phyloP scores from a whole-genome alignment of 2,888 invertebrate genomes.

The Cheilosia urbana region DNA sequence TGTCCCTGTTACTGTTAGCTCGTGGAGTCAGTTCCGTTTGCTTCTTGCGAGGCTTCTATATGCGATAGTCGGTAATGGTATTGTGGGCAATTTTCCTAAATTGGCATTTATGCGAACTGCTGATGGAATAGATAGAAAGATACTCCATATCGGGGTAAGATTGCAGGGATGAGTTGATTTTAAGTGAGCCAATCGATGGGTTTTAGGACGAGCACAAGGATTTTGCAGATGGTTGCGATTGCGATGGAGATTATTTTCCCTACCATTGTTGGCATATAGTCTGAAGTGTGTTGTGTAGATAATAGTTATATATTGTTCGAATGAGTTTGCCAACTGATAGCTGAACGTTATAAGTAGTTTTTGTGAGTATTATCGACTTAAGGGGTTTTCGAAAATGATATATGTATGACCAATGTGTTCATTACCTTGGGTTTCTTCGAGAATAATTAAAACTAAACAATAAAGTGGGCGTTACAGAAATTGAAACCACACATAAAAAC shows the following conservation, averaged over 20 bases:
- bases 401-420: neutral
- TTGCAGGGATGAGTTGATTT: constrained; percentile 62
- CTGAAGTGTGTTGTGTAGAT: constrained; percentile 20
- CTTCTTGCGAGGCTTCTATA: constrained; percentile 43
- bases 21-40: constrained; percentile 16
- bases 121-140: constrained; percentile 58
- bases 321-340: constrained; percentile 35
- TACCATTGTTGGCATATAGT: constrained; percentile 11
- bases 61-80: constrained; percentile 69
- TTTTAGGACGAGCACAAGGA: constrained; percentile 30
- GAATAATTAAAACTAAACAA: no score
- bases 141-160: constrained; percentile 27
- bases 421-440: neutral
- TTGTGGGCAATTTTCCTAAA: constrained; percentile 73
- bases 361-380: constrained; percentile 8
- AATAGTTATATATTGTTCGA: constrained; percentile 28
- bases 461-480: no score
- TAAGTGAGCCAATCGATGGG: constrained; percentile 63
- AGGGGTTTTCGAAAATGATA: neutral
- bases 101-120: constrained; percentile 64
- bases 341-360: constrained; percentile 19
- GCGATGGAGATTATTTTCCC: constrained; percentile 17
- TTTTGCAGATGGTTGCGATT: constrained; percentile 30
- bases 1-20: neutral
- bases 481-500: no score